Evolutionary conservation across 2,113 vertebrate genomes (phyloP), one percentile per base, ranked within the genome.

Genomic region (Takifugu flavidus): DNA sequence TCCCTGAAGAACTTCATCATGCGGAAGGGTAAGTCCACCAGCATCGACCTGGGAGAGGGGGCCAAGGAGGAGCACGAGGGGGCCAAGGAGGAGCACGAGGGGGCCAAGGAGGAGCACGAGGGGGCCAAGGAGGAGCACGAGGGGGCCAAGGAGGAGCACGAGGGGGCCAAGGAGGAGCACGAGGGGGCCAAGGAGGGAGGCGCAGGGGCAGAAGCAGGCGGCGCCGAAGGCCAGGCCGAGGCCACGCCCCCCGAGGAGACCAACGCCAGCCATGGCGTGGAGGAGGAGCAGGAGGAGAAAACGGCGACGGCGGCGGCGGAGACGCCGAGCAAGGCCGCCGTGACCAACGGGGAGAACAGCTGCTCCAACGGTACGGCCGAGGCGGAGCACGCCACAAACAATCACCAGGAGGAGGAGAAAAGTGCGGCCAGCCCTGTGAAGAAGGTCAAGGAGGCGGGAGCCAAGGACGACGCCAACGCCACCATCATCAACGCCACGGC

Each of bases 1-100:
- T 92, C 91, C 63, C 83, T 92, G 79, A 92, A 92, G 77, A 92
- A 92, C 75, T 92, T 92, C 87, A 90, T 92, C 83, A 62, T 92
- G 77, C 77, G 91, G 5, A 92, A 92, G 74, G 90, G 91, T 50
- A 92, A 92, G 57, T 86, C 89, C 64, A 74, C 86, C 56, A 92
- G 91, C 15, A 75, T 91, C 66, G 91, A 92, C 59, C 47, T 72
- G 25, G 85, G 87, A 0, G 89, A 91, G 27, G 82, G 77, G 2
- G 10, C 85, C 53, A 89, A 89, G 70, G 89, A 90, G 57, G 87
- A 79, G 27, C 81, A 78, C 14, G 78, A 61, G 28, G 80, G 50
- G 1, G 82, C 78, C n/a, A 74, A 20, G 4, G 81, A 2, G 0
- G 77, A 74, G 6, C 77, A 56, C 2, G 70, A 25, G n/a, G 83